These are phyloP conservation scores for Rhyacophila brunnea DNA, from an alignment of 1,140 invertebrate species.

Conservation along the genomic window DNA sequence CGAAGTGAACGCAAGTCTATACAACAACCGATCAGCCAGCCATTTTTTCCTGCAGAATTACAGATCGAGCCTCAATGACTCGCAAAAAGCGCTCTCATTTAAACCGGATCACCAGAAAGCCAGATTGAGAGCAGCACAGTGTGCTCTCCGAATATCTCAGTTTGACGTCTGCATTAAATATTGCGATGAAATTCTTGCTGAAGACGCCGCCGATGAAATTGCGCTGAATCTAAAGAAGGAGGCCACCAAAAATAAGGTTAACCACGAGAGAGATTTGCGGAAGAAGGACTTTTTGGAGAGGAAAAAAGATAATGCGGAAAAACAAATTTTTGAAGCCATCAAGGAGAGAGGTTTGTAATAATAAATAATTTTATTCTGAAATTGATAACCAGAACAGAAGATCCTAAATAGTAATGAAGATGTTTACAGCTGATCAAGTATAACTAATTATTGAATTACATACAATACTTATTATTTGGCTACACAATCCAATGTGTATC, in stretches of 20 bases:
- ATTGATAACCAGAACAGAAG: too few species aligned
- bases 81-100: conserved; percentile 69
- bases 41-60: conserved; percentile 87
- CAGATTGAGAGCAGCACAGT: conserved; percentile 70
- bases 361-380: too few species aligned
- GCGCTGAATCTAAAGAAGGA: conserved; percentile 60
- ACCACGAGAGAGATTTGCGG: conserved; percentile 58
- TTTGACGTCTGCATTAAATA: conserved; percentile 72
- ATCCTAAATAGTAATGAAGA: too few species aligned
- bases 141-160: conserved; percentile 66
- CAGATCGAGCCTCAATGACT: conserved; percentile 56
- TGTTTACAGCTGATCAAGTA: too few species aligned
- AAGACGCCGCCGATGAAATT: conserved; percentile 56
- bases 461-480: too few species aligned
- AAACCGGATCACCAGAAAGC: conserved; percentile 81
- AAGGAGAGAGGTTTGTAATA: conserved; percentile 41
- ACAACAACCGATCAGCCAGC: conserved; percentile 88
- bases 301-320: conserved; percentile 58
- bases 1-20: conserved; percentile 78
- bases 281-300: conserved; percentile 51
- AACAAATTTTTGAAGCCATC: conserved; percentile 45
- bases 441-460: too few species aligned
- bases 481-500: too few species aligned
- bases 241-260: conserved; percentile 64
- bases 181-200: conserved; percentile 68